These are phyloP conservation scores for Rhadina sibilatrix DNA, from an alignment of 2,113 vertebrate species.

Conservation along the genomic window DNA sequence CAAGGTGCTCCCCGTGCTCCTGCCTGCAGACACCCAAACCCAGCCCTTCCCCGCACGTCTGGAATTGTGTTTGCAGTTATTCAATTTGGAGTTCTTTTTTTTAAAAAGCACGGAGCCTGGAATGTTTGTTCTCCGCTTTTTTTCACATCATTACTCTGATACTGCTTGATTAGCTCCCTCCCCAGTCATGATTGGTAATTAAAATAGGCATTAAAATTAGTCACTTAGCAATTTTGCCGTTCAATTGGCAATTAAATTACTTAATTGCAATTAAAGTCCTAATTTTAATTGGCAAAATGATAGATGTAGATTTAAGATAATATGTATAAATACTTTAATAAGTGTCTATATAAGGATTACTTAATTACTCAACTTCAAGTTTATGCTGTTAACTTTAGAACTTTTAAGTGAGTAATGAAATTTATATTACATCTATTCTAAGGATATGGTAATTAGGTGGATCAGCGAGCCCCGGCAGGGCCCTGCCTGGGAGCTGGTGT, in stretches of 20 bases:
- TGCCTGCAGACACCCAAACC: constrained; percentile 28
- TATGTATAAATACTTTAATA: constrained; percentile 90
- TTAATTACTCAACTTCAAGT: constrained; percentile 88
- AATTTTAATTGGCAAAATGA: constrained; percentile 92
- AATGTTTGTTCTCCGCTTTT: constrained; percentile 79
- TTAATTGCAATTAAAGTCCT: constrained; percentile 96
- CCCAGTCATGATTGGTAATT: constrained; percentile 94
- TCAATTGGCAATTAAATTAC: constrained; percentile 97
- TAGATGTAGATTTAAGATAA: constrained; percentile 91
- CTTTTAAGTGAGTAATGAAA: constrained; percentile 85
- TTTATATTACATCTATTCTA: constrained; percentile 79
- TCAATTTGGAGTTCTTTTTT: constrained; percentile 75
- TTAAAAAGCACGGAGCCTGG: constrained; percentile 68
- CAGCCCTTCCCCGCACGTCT: constrained; percentile 46
- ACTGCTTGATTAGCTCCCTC: constrained; percentile 89
- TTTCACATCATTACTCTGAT: constrained; percentile 84
- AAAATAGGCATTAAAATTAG: constrained; percentile 96
- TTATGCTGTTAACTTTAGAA: constrained; percentile 86
- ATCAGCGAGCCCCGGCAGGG: constrained; percentile 51
- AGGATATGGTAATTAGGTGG: constrained; percentile 77
- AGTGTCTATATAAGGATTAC: constrained; percentile 89
- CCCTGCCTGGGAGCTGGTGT: constrained; percentile 23
- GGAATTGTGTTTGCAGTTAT: constrained; percentile 78
- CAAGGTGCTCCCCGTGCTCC: neutral
- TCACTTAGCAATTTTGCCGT: constrained; percentile 94